Base-by-base conservation (phyloP, 2,113 vertebrate genomes). In the Pelecanus crispus region DNA sequence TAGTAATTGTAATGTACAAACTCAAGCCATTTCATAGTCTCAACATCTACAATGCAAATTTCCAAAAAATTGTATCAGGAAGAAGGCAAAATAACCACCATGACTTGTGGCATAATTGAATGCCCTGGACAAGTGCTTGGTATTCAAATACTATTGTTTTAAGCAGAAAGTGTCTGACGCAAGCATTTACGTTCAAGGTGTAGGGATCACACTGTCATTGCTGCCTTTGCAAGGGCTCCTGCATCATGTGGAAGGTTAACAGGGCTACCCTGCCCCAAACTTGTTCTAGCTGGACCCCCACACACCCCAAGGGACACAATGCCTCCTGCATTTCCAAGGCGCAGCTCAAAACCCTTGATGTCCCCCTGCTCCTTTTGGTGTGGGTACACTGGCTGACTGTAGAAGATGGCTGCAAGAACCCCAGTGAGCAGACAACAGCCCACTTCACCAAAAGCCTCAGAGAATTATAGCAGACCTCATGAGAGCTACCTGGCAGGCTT, bases 41-140 rank as follows among this genome's bases (percentile, higher is more conserved):
- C 47, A 53, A 32, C 5, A 62, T 25, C 38, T 45, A 40, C 28
- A 42, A 29, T 3, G 26, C 19, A 55, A 63, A 18, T 16, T 56
- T 40, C 42, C 20, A 67, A 86, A 86, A 92, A 58, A 16, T 26
- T 34, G 0, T 31, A 10, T 15, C 5, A 42, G 19, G 36, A 53
- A 47, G 58, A 59, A 75, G 22, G 17, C 13, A 40, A 49, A 78
- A n/a, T 14, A 3, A 2, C 0, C 34, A n/a, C 9, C 11, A 11
- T 21, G 9, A 7, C 5, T 24, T 50, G 38, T 3, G 22, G 13
- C 38, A 59, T 42, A 72, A 63, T 2, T 32, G 12, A 80, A 50
- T 17, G 11, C 6, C 1, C 0, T 53, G 50, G 26, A 78, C 10
- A 74, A 65, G 58, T 2, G 2, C 17, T 82, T 0, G 0, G 21